Conservation (phyloP, 1,140 invertebrate genomes). For the Andrena cerasifolii region DNA sequence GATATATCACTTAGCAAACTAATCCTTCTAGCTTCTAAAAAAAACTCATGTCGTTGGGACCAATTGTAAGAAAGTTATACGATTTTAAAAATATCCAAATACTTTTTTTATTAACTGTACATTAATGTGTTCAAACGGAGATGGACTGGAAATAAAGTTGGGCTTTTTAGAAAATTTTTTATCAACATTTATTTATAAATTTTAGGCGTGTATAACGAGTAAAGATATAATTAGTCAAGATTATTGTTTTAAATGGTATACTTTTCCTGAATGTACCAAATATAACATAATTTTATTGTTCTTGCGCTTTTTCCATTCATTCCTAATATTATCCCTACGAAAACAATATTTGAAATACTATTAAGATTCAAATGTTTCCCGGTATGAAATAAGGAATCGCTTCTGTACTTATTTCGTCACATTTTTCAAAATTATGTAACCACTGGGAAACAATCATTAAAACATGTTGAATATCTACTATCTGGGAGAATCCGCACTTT, state of each 20-base stretch:
- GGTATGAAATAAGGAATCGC: background rate
- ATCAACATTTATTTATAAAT: slow-evolving; percentile 64
- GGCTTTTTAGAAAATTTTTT: slow-evolving; percentile 7
- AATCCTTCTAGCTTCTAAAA: too few species aligned
- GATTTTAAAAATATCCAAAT: too few species aligned
- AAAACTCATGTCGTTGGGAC: too few species aligned
- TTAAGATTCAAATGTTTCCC: background rate
- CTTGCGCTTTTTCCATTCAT: background rate
- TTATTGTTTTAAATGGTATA: slow-evolving; percentile 14
- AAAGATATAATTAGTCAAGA: background rate
- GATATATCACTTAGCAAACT: too few species aligned
- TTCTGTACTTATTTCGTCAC: background rate
- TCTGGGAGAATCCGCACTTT: background rate
- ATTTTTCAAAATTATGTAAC: background rate
- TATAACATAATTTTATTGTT: slow-evolving; percentile 24
- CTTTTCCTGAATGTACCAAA: background rate
- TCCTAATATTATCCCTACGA: slow-evolving; percentile 14
- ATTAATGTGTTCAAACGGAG: background rate
- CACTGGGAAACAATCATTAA: slow-evolving; percentile 26
- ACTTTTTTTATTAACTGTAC: too few species aligned
- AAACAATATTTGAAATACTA: slow-evolving; percentile 9
- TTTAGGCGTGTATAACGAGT: slow-evolving; percentile 18
- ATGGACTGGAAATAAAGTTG: background rate
- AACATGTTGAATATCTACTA: slow-evolving; percentile 30
- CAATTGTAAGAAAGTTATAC: too few species aligned